Conservation (phyloP, 1,140 invertebrate genomes). For the Drosophila kepulauana region DNA sequence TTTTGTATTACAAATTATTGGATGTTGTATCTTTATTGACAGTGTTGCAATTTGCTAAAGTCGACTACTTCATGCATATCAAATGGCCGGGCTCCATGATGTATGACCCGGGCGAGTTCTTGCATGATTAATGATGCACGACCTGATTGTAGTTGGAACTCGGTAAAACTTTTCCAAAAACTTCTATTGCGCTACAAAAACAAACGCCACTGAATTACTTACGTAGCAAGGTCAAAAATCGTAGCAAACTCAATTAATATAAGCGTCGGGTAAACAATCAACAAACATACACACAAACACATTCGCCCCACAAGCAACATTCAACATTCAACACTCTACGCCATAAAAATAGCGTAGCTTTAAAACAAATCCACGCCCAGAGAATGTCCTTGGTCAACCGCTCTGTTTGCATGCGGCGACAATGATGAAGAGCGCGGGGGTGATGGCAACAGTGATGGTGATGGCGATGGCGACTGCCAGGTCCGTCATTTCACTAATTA, state of each 20-base stretch:
- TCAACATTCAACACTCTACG: neutral
- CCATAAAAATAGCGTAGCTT: constrained; percentile 51
- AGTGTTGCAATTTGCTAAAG: constrained; percentile 77
- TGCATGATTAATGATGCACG: constrained; percentile 47
- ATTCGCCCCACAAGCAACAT: constrained; percentile 3
- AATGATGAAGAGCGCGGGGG: constrained; percentile 17
- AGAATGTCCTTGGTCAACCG: constrained; percentile 61
- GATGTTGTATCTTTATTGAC: constrained; percentile 64
- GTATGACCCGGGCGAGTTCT: constrained; percentile 45
- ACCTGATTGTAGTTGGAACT: constrained; percentile 45
- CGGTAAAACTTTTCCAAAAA: constrained; percentile 28
- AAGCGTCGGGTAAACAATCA: constrained; percentile 72
- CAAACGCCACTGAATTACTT: constrained; percentile 50
- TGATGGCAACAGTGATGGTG: constrained; percentile 21
- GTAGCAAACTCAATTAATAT: constrained; percentile 81
- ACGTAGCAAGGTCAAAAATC: constrained; percentile 74
- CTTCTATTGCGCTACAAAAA: constrained; percentile 10
- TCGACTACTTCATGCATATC: constrained; percentile 75
- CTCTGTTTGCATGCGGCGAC: constrained; percentile 48
- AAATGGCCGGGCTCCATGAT: constrained; percentile 57
- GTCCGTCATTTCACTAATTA: constrained; percentile 79
- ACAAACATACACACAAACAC: constrained; percentile 1
- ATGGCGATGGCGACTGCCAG: constrained; percentile 24
- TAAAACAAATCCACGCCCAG: constrained; percentile 50
- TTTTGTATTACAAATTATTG: constrained; percentile 69